Percentiles rank a stretch among this genome's conserved stretches.
phyloP scores from a whole-genome alignment of 2,113 vertebrate species.

The Lagopus leucura region DNA sequence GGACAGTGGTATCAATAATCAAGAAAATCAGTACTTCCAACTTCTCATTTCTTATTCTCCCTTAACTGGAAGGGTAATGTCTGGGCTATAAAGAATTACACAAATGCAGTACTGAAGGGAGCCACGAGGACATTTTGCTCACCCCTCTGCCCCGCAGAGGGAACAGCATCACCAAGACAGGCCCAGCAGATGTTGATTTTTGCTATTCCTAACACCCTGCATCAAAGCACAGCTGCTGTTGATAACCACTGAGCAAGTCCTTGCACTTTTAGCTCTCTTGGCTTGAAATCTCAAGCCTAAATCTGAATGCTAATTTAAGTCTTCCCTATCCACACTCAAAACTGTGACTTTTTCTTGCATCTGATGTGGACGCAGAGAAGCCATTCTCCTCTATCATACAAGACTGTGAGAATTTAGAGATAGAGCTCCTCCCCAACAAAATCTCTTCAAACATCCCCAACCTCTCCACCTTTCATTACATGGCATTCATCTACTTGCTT shows the following conservation, averaged over 20 bases:
- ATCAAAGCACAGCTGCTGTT: background rate
- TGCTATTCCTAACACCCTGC: background rate
- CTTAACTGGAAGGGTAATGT: background rate
- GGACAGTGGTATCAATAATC: background rate
- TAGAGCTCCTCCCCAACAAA: background rate
- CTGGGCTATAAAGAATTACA: too few relatives aligned
- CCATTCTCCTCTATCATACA: background rate
- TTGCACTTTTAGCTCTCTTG: background rate
- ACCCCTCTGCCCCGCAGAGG: background rate
- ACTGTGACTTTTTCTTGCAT: background rate
- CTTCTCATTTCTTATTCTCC: background rate
- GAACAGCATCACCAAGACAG: background rate
- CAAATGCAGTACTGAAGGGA: background rate
- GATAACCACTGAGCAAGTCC: background rate
- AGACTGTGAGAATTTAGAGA: background rate
- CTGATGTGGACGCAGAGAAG: background rate
- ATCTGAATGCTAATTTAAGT: background rate
- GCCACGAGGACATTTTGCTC: background rate
- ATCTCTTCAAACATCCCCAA: background rate
- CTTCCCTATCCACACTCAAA: background rate
- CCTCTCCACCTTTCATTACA: background rate
- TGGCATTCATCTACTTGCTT: background rate
- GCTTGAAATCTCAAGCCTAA: background rate
- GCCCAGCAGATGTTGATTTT: background rate
- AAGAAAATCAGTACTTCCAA: background rate